Base-by-base conservation (phyloP, 2,797 vertebrate species). In the Melanotaenia nigrans region DNA sequence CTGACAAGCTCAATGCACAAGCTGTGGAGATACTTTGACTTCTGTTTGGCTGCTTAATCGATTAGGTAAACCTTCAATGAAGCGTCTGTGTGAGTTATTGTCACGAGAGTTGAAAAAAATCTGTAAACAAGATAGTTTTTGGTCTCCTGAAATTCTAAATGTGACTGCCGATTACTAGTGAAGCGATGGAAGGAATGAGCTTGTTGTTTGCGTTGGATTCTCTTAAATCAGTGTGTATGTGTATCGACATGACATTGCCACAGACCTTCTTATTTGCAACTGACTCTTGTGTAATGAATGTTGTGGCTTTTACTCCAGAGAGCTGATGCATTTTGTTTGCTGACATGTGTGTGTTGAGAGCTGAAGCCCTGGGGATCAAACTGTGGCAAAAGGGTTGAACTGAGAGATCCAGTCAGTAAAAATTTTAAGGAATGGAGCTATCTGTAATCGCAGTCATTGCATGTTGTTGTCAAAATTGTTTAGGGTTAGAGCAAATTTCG, bases 271-370 rank as follows among this genome's bases (percentile, higher is more conserved):
- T 82, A 3, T 68, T n/a, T 82, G 55, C 65, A 64, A 72, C 71
- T 42, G 68, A 56, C 58, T 77, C 61, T 68, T 53, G 60, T 75
- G 68, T 63, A 56, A 68, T 60, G 54, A 65, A 22, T 67, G 63
- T 73, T 74, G 79, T 77, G 82, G 69, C 67, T 85, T 85, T 75
- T 73, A 54, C 85, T 85, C 9, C 0, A 77, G 80, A 81, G 72
- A 16, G 18, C 76, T 74, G 59, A 28, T 76, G 79, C 71, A 54
- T 71, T 80, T 83, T 85, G 59, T 62, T 64, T 33, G 59, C 25
- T 68, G 54, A 76, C 71, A 57, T 79, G 74, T 78, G 78, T 88
- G 82, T 75, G 73, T 72, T 54, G 74, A 65, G 81, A 57, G 66
- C 77, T 22, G 61, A 83, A 60, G 62, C 83, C 87, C 80, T 7